phyloP scores from a whole-genome alignment of 1,140 invertebrate genomes.

The Ruditapes philippinarum region DNA sequence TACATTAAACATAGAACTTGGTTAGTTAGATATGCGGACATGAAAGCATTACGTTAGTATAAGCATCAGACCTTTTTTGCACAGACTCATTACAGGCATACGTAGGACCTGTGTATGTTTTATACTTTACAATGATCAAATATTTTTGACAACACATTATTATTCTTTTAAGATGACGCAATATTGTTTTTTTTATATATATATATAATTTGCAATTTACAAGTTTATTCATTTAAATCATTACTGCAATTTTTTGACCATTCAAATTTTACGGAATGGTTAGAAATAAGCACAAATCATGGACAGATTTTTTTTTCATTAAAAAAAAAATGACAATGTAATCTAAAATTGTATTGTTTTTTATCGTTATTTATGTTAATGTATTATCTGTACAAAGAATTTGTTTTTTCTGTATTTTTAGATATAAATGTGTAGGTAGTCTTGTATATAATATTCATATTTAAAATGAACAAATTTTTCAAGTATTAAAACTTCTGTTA shows the following conservation, averaged over 20 bases:
- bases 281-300: background rate
- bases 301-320: background rate
- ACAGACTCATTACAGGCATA: background rate
- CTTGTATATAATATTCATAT: constrained; percentile 49
- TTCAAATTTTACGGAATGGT: background rate
- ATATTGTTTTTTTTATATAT: constrained; percentile 44
- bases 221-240: background rate
- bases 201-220: constrained; percentile 47
- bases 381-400: constrained; percentile 57
- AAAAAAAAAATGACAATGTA: constrained; percentile 29
- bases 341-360: constrained; percentile 58
- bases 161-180: constrained; percentile 6
- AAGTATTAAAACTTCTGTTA: constrained; percentile 51
- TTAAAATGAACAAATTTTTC: constrained; percentile 58
- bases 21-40: too few relatives aligned
- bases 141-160: background rate
- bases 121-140: background rate
- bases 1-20: too few relatives aligned
- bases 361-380: constrained; percentile 69
- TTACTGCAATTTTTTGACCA: constrained; percentile 4
- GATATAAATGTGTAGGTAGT: constrained; percentile 44
- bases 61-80: background rate
- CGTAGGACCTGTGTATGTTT: background rate
- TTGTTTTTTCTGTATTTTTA: constrained; percentile 64
- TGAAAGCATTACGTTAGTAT: too few relatives aligned